Percentiles rank a stretch among this genome's conserved stretches.
These are phyloP conservation scores for Hyperoplus lanceolatus DNA, from an alignment of 2,797 vertebrate genomes.

Conservation along the genomic window DNA sequence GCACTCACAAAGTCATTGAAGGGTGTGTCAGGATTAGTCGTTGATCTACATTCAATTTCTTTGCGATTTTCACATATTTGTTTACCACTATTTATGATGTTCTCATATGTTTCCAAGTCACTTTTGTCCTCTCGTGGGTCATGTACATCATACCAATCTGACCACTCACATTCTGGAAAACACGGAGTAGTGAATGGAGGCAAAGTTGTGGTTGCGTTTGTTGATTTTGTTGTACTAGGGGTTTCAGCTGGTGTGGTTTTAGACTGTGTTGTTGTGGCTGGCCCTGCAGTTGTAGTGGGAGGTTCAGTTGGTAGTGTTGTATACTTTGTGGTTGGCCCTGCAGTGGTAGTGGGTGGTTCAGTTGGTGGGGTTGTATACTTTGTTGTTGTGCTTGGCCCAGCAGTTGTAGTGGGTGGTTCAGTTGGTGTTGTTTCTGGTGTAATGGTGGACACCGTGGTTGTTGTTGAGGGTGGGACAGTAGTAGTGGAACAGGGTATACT, in stretches of 20 bases:
- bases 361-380: background rate
- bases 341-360: background rate
- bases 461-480: background rate
- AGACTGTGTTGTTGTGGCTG: background rate
- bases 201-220: background rate
- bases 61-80: constrained; percentile 60
- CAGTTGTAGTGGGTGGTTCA: background rate
- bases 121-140: background rate
- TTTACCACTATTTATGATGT: constrained; percentile 69
- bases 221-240: background rate
- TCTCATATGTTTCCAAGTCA: constrained; percentile 84
- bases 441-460: background rate
- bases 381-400: background rate
- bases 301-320: background rate
- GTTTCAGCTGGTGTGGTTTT: background rate
- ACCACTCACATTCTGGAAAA: constrained; percentile 72
- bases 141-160: constrained; percentile 81
- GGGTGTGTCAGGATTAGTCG: accelerated
- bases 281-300: background rate
- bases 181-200: constrained; percentile 42
- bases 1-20: constrained; percentile 35
- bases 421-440: background rate
- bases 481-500: constrained; percentile 33
- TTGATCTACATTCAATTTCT: constrained; percentile 69
- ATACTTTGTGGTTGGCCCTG: background rate